Percentiles rank a stretch among this genome's conserved stretches.
These are phyloP conservation scores for Oreochromis niloticus DNA, from an alignment of 2,113 vertebrate species.

Conservation along the genomic window DNA sequence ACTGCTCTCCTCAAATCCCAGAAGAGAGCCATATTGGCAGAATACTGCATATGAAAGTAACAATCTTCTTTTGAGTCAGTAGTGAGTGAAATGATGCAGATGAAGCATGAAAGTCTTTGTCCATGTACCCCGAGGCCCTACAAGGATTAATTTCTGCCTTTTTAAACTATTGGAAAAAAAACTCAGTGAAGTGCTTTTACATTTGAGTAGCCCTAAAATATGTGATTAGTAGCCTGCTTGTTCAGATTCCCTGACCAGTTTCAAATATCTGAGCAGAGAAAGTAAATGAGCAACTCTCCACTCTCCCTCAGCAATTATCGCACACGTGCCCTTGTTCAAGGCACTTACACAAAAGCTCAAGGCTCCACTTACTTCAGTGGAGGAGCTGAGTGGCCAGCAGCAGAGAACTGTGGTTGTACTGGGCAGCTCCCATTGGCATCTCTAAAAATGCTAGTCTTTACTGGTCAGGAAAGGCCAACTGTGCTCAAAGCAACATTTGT, in stretches of 20 bases:
- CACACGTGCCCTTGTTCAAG: conserved; percentile 15
- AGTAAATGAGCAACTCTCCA: conserved; percentile 8
- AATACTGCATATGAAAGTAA: neutral
- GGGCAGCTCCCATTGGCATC: neutral
- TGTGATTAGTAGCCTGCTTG: neutral
- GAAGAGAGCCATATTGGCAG: neutral
- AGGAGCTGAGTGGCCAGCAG: conserved; percentile 1
- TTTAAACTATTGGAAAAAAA: neutral
- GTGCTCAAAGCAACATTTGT: neutral
- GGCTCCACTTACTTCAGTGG: neutral
- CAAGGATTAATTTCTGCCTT: neutral
- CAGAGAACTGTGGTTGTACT: neutral
- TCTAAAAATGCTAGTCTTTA: neutral
- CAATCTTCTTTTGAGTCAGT: neutral
- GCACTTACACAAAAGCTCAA: conserved; percentile 9
- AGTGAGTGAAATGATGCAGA: neutral
- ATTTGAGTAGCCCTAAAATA: neutral
- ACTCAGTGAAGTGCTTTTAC: neutral
- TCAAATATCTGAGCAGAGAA: neutral
- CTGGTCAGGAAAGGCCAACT: neutral
- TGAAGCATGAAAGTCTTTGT: neutral
- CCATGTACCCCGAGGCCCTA: neutral
- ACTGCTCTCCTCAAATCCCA: neutral
- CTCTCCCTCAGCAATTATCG: conserved; percentile 16
- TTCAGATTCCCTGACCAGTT: neutral